These are phyloP conservation scores for Eira barbara DNA, from an alignment of 2,113 vertebrate species.

Conservation along the genomic window DNA sequence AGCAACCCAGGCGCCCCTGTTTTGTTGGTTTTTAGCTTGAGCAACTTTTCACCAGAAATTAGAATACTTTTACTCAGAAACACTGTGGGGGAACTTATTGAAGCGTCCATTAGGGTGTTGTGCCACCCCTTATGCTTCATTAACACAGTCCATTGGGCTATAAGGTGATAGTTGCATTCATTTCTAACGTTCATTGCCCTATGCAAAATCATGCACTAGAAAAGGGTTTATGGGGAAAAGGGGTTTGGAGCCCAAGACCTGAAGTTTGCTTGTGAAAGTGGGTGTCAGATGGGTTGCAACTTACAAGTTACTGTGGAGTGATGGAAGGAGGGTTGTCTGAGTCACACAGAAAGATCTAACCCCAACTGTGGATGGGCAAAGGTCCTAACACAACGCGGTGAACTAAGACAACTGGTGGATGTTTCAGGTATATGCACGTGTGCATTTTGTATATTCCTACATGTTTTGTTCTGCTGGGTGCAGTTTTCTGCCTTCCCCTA, in stretches of 20 bases:
- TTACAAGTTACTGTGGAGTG: background rate
- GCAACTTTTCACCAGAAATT: conserved; percentile 19
- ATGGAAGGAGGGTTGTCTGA: background rate
- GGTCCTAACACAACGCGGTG: background rate
- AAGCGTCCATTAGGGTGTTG: background rate
- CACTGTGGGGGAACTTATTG: background rate
- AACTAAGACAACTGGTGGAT: background rate
- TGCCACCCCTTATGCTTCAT: background rate
- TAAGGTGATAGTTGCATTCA: background rate
- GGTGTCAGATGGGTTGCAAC: background rate
- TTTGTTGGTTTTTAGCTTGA: background rate
- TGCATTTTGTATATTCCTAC: background rate
- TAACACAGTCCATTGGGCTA: background rate
- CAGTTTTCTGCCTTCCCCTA: background rate
- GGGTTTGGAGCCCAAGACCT: background rate
- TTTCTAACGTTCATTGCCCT: background rate
- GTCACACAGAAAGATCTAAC: background rate
- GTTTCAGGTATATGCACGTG: background rate
- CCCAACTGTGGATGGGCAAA: background rate
- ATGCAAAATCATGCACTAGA: background rate
- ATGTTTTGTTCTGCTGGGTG: background rate
- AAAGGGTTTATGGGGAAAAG: background rate
- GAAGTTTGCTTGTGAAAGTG: background rate
- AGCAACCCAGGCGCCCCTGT: too few relatives aligned
- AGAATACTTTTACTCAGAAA: conserved; percentile 20